Evolutionary conservation across 2,797 vertebrate genomes (phyloP).

Genomic region (Erpetoichthys calabaricus): DNA sequence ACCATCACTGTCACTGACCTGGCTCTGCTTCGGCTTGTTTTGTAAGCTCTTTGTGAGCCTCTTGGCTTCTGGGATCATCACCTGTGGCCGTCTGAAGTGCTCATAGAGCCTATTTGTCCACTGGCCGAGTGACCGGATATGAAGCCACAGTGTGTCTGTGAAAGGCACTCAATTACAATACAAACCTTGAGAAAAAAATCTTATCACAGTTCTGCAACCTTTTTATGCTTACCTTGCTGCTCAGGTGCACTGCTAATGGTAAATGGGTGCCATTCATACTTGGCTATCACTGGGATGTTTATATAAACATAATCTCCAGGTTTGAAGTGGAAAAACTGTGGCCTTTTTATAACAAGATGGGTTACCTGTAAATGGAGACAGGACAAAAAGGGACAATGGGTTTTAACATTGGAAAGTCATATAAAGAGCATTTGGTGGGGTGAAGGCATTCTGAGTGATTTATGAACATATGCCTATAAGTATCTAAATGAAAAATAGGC

Average conservation of each 20-base stretch:
- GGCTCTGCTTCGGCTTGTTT: constrained; percentile 18
- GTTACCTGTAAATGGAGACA: constrained; percentile 54
- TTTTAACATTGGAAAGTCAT: not conserved
- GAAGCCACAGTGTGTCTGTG: constrained; percentile 71
- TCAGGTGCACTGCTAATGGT: constrained; percentile 86
- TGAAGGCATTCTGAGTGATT: no score
- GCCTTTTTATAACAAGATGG: constrained; percentile 70
- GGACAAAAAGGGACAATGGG: not conserved
- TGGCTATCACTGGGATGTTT: constrained; percentile 69
- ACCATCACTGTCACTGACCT: no score
- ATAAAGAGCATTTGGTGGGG: not conserved
- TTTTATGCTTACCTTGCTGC: constrained; percentile 49
- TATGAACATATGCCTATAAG: no score
- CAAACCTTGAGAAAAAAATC: no score
- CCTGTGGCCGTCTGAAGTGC: constrained; percentile 47
- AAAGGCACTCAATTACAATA: constrained; percentile 2
- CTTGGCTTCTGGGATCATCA: constrained; percentile 4
- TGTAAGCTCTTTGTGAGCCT: constrained; percentile 38
- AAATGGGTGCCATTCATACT: constrained; percentile 83
- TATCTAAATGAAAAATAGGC: no score
- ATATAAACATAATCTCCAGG: constrained; percentile 79
- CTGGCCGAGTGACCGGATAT: constrained; percentile 70
- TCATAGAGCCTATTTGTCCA: constrained; percentile 75
- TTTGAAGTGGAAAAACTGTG: constrained; percentile 65
- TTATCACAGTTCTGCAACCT: not conserved